Conservation (phyloP, 2,113 vertebrate genomes). For the Penelope pileata region DNA sequence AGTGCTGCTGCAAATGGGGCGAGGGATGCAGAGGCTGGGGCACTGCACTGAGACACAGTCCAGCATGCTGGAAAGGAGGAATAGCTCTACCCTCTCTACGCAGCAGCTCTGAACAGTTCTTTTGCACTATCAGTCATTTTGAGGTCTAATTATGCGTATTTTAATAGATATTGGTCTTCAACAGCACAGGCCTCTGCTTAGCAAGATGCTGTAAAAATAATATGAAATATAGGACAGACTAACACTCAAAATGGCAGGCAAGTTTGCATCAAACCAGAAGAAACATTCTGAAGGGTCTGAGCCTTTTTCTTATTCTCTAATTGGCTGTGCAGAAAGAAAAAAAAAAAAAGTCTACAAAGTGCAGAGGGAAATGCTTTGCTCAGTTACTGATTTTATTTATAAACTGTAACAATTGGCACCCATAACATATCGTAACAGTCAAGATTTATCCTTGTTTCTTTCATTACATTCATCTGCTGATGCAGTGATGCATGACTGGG, state of each 20-base stretch:
- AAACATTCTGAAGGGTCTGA: accelerated
- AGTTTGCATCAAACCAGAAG: neutral
- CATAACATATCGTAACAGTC: neutral
- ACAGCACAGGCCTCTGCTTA: neutral
- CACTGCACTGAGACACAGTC: neutral
- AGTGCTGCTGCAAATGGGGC: neutral
- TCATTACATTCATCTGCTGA: conserved; percentile 26
- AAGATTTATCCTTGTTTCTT: conserved; percentile 22
- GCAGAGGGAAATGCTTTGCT: neutral
- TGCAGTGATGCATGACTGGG: conserved; percentile 39
- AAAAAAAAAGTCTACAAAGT: neutral
- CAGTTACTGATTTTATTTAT: neutral
- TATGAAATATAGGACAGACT: neutral
- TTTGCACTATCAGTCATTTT: neutral
- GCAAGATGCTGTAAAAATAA: neutral
- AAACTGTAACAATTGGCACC: neutral
- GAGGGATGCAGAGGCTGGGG: neutral
- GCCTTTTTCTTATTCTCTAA: neutral
- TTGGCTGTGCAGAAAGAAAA: neutral
- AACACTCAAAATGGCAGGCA: neutral
- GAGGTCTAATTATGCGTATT: neutral
- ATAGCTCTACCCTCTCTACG: neutral
- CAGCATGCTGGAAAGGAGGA: neutral
- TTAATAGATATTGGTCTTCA: neutral
- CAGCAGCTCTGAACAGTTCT: neutral